Percentiles rank a stretch among this genome's conserved stretches.
Evolutionary conservation across 2,113 vertebrate species (phyloP).

Genomic region (Colius striatus): DNA sequence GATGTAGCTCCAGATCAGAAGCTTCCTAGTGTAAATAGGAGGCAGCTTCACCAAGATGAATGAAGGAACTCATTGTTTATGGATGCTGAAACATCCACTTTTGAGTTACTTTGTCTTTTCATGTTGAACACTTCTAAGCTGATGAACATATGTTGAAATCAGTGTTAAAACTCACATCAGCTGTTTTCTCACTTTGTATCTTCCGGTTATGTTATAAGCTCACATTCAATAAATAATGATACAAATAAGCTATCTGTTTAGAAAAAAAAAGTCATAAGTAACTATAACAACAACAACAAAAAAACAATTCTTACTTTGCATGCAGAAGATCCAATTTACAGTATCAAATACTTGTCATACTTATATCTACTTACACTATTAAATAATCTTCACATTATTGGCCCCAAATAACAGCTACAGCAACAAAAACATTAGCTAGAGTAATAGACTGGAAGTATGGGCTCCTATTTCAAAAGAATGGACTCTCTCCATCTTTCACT

Average conservation of each 20-base stretch:
- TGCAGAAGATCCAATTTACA: not conserved
- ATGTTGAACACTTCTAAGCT: not conserved
- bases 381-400: not conserved
- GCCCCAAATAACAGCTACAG: not conserved
- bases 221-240: not conserved
- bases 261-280: not conserved
- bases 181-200: not conserved
- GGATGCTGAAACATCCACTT: not conserved
- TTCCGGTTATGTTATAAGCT: not conserved
- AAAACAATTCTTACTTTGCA: not conserved
- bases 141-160: not conserved
- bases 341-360: not conserved
- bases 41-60: not conserved
- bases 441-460: not conserved
- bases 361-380: not conserved
- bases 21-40: not conserved
- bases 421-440: not conserved
- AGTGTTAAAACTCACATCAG: not conserved
- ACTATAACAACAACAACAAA: not conserved
- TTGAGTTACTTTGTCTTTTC: not conserved
- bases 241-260: not conserved
- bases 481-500: not conserved
- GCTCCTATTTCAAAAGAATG: not conserved
- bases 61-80: not conserved
- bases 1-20: not conserved